A percentile compares a stretch with the other conserved stretches of the same genome.
Conservation (phyloP, 2,888 invertebrate genomes). For the Acrocyrtus sp. region DNA sequence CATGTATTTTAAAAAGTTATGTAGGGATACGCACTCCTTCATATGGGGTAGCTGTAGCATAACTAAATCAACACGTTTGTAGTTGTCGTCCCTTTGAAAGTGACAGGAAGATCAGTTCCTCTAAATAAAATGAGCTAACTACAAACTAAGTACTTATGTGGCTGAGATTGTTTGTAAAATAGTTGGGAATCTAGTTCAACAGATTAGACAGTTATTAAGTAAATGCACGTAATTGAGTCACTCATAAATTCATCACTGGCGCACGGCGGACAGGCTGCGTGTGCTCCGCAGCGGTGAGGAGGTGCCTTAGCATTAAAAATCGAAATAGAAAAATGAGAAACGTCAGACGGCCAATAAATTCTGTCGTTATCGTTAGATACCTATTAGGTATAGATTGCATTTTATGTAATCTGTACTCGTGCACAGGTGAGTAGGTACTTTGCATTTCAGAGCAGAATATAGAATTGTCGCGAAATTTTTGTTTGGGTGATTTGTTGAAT, state of each 20-base stretch:
- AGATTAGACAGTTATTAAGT: background rate
- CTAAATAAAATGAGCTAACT: background rate
- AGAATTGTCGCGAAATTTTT: too few relatives aligned
- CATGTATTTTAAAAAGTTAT: background rate
- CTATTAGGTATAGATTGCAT: too few relatives aligned
- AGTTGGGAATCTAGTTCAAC: conserved; percentile 41
- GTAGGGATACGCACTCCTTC: too few relatives aligned
- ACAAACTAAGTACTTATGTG: background rate
- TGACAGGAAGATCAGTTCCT: conserved; percentile 37
- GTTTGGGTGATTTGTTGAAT: too few relatives aligned
- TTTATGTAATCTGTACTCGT: too few relatives aligned
- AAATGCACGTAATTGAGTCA: conserved; percentile 12
- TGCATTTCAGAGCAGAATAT: too few relatives aligned
- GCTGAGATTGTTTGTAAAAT: conserved; percentile 9
- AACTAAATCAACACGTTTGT: background rate
- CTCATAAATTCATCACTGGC: conserved; percentile 28
- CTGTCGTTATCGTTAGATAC: too few relatives aligned
- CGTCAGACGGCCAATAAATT: too few relatives aligned
- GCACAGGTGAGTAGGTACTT: too few relatives aligned
- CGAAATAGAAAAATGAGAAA: too few relatives aligned
- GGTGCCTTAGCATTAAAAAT: too few relatives aligned
- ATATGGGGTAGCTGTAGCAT: background rate
- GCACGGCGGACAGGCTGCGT: background rate
- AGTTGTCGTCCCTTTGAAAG: conserved; percentile 13
- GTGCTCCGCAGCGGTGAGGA: background rate